Evolutionary conservation across 1,140 invertebrate species (phyloP), one percentile per base, ranked within the genome.

Genomic region (Tigriopus japonicus): DNA sequence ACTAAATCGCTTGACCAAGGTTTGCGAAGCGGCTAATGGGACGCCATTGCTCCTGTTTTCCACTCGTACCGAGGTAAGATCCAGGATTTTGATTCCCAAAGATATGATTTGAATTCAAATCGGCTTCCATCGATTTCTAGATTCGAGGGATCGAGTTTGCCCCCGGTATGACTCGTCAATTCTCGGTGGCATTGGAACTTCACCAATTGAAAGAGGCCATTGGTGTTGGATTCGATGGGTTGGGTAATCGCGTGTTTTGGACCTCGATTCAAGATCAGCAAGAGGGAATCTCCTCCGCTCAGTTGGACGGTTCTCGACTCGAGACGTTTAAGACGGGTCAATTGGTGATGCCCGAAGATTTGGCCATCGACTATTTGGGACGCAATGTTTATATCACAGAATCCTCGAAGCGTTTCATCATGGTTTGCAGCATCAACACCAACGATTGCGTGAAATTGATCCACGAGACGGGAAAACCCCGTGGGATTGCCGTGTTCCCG

Each of bases 341-440:
- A 69, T 89, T 1, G 77, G 79, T 59, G 72, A 77, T 35, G 1
- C 80, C 84, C 0, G 84, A 86, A 64, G 83, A 85, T 62, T 71
- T 92, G 42, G 82, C 82, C 1, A 72, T 87, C 0, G 88, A 92
- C 69, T 89, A 83, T 81, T 68, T 89, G 14, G 86, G 82, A 0
- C 75, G 75, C 1, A 87, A 87, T 67, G 71, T 89, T 42, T 86
- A 85, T 68, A 89, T 90, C 69, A 84, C 82, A 0, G 87, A 90
- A 67, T 77, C 78, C 17, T 73, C 78, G 19, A 72, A 79, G 52
- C 76, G 80, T 17, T 80, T 79, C 58, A 83, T 93, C 42, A 82
- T 80, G 0, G 87, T 83, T 1, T 89, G 87, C 66, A 76, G 71
- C 0, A 73, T 74, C 14, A 74, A 83, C 65, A 83, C 79, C 0